Percentiles rank a stretch among this genome's conserved stretches.
Evolutionary conservation across 2,113 vertebrate species (phyloP).

Genomic region (Zingel zingel): DNA sequence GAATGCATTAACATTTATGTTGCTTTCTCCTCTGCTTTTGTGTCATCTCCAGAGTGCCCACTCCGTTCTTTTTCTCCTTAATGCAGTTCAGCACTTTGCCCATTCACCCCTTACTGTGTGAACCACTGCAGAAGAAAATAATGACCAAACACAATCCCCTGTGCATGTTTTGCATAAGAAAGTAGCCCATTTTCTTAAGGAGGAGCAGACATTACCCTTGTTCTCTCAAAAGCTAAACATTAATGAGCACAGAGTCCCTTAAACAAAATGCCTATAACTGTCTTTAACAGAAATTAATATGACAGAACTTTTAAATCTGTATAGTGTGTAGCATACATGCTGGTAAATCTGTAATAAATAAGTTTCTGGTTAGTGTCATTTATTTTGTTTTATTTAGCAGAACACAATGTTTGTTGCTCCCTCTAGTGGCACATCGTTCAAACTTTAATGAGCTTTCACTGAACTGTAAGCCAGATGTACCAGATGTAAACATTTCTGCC

Average conservation of each 20-base stretch:
- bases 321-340: neutral
- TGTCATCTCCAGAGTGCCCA: conserved; percentile 67
- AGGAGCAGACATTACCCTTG: conserved; percentile 43
- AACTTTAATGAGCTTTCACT: conserved; percentile 50
- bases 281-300: conserved; percentile 67
- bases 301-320: conserved; percentile 44
- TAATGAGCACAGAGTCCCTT: conserved; percentile 47
- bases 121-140: conserved; percentile 69
- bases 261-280: conserved; percentile 32
- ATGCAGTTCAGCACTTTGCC: conserved; percentile 68
- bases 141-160: conserved; percentile 68
- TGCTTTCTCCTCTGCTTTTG: conserved; percentile 53
- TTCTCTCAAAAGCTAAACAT: conserved; percentile 48
- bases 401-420: conserved; percentile 57
- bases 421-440: conserved; percentile 62
- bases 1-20: conserved; percentile 83
- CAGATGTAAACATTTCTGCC: neutral
- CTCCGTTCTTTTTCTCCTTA: conserved; percentile 60
- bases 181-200: conserved; percentile 62
- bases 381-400: conserved; percentile 45
- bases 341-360: neutral
- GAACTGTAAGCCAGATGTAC: conserved; percentile 27
- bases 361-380: conserved; percentile 13
- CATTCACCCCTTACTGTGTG: conserved; percentile 62
- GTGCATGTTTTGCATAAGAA: conserved; percentile 72